Base-by-base conservation (phyloP, 2,888 invertebrate genomes). In the Chaitophorus viminalis region DNA sequence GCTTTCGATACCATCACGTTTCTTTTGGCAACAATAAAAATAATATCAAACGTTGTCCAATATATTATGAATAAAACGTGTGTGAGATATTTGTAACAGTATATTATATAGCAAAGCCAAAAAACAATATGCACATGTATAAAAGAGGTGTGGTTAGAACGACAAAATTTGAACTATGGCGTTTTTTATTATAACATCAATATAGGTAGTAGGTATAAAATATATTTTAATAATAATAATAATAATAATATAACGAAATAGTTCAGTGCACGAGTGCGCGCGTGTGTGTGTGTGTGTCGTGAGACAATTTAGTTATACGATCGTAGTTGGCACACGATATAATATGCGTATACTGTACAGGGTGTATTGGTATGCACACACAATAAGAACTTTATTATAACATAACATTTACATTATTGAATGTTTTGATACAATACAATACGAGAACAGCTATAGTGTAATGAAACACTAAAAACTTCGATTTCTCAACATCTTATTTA, bases 211-310 rank as follows among this genome's bases (percentile, higher is more conserved):
- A n/a, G n/a, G n/a, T n/a, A n/a, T n/a, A n/a, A n/a, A n/a, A n/a
- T 14, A 25, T 33, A 33, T 18, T 52, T 17, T n/a, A 78, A 65
- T 8, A 65, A n/a, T 65, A n/a, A 78, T 36, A 54, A 78, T 54
- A 78, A 33, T 78, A n/a, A n/a, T n/a, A n/a, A n/a, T n/a, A n/a
- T n/a, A 60, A 79, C 33, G 65, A 79, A 79, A 65, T 36, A 79
- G 36, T 36, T 29, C 60, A 65, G 46, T 79, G 25, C 14, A 46
- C 46, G 46, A 60, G 21, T 21, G 78, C 29, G 29, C 31, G 29
- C 29, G 54, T 5, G 77, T 33, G 17, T 17, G 17, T 60, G 60
- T 25, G 25, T 46, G 11, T 46, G 14, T 3, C 46, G 25, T 60
- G 18, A 18, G 18, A 46, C 46, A 46, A 14, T 46, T 46, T 14